Percentiles rank a stretch among this genome's conserved stretches.
phyloP scores from a whole-genome alignment of 2,888 invertebrate species.

The Drosophila histrio region DNA sequence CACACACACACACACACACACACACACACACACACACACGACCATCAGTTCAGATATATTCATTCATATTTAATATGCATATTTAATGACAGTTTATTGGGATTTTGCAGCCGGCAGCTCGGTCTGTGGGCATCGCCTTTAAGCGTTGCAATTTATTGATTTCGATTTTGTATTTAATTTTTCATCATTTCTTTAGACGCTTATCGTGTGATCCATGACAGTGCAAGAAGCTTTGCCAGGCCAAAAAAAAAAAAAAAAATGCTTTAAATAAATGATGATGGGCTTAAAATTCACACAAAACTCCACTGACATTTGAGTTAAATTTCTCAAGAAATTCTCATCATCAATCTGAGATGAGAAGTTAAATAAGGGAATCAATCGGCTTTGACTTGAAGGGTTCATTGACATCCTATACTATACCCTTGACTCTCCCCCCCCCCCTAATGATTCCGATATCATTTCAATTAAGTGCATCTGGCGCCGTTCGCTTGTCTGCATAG shows the following conservation, averaged over 20 bases:
- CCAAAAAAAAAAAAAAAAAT: slow-evolving; percentile 5
- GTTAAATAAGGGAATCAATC: slow-evolving; percentile 33
- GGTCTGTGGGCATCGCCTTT: slow-evolving; percentile 1
- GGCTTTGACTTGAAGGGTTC: slow-evolving; percentile 50
- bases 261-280: slow-evolving; percentile 60
- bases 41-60: slow-evolving; percentile 13
- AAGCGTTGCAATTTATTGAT: slow-evolving; percentile 72
- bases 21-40: neutral
- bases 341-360: slow-evolving; percentile 28
- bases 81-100: slow-evolving; percentile 64
- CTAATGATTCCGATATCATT: slow-evolving; percentile 6
- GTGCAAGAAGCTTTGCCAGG: slow-evolving; percentile 7
- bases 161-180: slow-evolving; percentile 66
- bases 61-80: slow-evolving; percentile 55
- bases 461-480: slow-evolving; percentile 57
- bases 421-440: neutral
- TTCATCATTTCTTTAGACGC: slow-evolving; percentile 46
- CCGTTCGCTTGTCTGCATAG: slow-evolving; percentile 46
- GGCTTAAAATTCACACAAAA: slow-evolving; percentile 38
- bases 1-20: neutral
- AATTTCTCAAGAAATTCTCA: slow-evolving; percentile 46
- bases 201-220: slow-evolving; percentile 36
- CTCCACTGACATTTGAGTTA: slow-evolving; percentile 20
- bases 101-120: slow-evolving; percentile 20
- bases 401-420: slow-evolving; percentile 42